Percentiles rank a stretch among this genome's conserved stretches.
phyloP scores from a whole-genome alignment of 2,888 invertebrate genomes.

The Trissolcus brochymenae region DNA sequence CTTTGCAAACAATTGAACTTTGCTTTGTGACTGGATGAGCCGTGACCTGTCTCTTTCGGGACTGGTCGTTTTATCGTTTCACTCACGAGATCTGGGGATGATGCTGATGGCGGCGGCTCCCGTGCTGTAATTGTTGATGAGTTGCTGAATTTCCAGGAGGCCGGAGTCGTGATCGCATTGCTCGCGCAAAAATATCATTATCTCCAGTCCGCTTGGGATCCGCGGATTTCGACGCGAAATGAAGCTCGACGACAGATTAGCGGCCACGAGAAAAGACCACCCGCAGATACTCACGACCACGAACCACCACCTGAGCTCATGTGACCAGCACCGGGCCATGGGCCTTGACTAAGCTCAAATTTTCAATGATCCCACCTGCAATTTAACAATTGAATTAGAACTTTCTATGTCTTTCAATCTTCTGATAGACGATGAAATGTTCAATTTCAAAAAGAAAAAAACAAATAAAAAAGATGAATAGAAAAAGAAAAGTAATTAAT shows the following conservation, averaged over 20 bases:
- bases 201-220: constrained; percentile 66
- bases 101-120: constrained; percentile 63
- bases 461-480: no score
- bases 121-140: constrained; percentile 67
- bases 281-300: constrained; percentile 68
- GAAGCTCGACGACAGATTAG: constrained; percentile 60
- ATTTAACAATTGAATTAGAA: no score
- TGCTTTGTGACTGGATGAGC: neutral
- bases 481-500: no score
- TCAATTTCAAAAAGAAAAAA: no score
- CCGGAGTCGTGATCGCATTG: constrained; percentile 65
- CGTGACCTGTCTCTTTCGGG: neutral
- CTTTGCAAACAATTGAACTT: neutral
- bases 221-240: constrained; percentile 74
- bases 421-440: no score
- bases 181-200: constrained; percentile 70
- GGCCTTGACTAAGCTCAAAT: constrained; percentile 62
- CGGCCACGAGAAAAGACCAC: constrained; percentile 61
- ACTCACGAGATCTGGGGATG: constrained; percentile 69
- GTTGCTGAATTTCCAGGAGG: constrained; percentile 66
- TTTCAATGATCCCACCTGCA: constrained; percentile 34
- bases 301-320: constrained; percentile 72
- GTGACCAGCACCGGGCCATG: constrained; percentile 76
- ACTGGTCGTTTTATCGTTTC: neutral
- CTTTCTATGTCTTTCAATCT: no score